A percentile compares a stretch with the other conserved stretches of the same genome.
Evolutionary conservation across 2,888 invertebrate genomes (phyloP).

Genomic region (Rotaria magnacalcarata): DNA sequence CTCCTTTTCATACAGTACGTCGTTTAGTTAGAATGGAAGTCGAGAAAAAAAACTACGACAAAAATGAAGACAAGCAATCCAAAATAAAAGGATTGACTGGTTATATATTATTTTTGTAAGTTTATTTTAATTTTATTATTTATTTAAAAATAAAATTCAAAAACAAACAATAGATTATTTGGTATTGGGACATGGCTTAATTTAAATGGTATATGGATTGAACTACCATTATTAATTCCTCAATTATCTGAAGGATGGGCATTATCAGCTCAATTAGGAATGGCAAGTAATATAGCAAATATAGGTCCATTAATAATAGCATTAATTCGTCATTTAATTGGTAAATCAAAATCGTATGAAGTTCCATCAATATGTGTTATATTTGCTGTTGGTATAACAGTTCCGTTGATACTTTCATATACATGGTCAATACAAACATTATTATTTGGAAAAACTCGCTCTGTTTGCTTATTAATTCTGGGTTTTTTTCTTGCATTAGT

Average conservation of each 20-base stretch:
- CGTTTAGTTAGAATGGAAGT: no score
- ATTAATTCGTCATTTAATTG: neutral
- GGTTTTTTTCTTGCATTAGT: neutral
- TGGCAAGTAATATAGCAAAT: neutral
- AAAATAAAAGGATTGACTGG: no score
- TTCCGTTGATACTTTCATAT: neutral
- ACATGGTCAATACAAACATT: neutral
- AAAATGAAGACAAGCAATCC: no score
- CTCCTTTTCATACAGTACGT: no score
- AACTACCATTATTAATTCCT: slow-evolving; percentile 10
- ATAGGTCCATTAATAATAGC: slow-evolving; percentile 8
- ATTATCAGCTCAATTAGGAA: neutral
- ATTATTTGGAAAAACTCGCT: neutral
- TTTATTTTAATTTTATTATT: no score
- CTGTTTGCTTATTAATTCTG: neutral
- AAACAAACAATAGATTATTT: neutral
- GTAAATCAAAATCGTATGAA: neutral
- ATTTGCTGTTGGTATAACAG: neutral
- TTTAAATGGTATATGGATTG: slow-evolving; percentile 33
- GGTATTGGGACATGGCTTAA: neutral
- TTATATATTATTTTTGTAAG: no score
- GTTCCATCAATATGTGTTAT: neutral
- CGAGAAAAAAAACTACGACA: no score
- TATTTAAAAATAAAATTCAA: neutral
- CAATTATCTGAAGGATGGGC: neutral